A percentile compares a stretch with the other conserved stretches of the same genome.
Conservation (phyloP, 2,797 vertebrate genomes). For the Schizopygopsis pylzovi region DNA sequence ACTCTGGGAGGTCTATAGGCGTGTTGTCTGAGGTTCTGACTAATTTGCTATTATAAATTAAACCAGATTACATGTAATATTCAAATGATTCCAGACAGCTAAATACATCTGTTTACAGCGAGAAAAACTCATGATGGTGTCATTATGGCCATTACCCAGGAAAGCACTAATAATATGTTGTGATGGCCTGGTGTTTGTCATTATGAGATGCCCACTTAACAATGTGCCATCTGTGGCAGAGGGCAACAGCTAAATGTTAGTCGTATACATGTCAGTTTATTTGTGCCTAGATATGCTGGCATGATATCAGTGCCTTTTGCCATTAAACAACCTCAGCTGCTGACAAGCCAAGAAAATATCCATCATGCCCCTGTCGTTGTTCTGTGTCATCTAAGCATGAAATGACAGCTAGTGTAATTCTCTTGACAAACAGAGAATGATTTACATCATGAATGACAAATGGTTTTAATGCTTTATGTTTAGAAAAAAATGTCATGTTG, state of each 20-base stretch:
- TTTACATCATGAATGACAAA: slow-evolving; percentile 28
- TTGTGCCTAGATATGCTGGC: slow-evolving; percentile 44
- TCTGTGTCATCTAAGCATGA: slow-evolving; percentile 48
- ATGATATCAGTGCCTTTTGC: slow-evolving; percentile 33
- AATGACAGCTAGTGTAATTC: slow-evolving; percentile 29
- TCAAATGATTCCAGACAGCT: not conserved
- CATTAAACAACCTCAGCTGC: slow-evolving; percentile 43
- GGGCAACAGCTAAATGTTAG: slow-evolving; percentile 45
- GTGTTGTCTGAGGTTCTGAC: not conserved
- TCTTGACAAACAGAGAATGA: slow-evolving; percentile 29
- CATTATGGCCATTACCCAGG: slow-evolving; percentile 21
- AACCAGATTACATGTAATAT: slow-evolving; percentile 10
- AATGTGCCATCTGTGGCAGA: slow-evolving; percentile 37
- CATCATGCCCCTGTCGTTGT: slow-evolving; percentile 43
- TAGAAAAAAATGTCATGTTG: not conserved
- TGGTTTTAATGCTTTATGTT: slow-evolving; percentile 1
- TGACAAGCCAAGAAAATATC: slow-evolving; percentile 50
- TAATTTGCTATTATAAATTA: slow-evolving; percentile 13
- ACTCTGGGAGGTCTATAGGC: not conserved
- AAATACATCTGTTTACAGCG: slow-evolving; percentile 21
- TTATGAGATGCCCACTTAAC: slow-evolving; percentile 33
- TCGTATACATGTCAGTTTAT: slow-evolving; percentile 45
- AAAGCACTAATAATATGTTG: slow-evolving; percentile 36
- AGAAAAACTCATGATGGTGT: slow-evolving; percentile 19
- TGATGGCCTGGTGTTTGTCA: slow-evolving; percentile 29